Conservation (phyloP, 2,888 invertebrate genomes). For the Ametastegia equiseti region DNA sequence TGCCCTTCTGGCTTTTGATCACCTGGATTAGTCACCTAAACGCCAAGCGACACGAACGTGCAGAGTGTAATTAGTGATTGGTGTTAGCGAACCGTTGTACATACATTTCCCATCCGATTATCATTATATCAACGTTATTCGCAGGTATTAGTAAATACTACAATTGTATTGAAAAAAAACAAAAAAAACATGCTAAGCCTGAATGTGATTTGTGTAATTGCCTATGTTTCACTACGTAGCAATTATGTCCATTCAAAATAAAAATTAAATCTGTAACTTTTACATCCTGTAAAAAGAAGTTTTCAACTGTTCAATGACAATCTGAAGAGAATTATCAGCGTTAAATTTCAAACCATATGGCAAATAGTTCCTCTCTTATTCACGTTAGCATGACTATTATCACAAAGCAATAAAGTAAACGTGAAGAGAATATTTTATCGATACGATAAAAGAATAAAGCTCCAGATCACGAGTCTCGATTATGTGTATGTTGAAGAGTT, state of each 20-base stretch:
- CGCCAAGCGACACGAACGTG: constrained; percentile 64
- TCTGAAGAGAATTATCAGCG: too few relatives aligned
- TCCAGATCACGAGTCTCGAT: too few relatives aligned
- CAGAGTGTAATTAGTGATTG: constrained; percentile 47
- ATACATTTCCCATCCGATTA: constrained; percentile 13
- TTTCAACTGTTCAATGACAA: too few relatives aligned
- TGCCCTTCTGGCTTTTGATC: constrained; percentile 57
- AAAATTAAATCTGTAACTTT: background rate
- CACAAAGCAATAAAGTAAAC: too few relatives aligned
- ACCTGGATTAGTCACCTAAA: constrained; percentile 67
- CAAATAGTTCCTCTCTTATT: too few relatives aligned
- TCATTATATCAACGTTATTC: background rate
- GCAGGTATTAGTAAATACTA: constrained; percentile 6
- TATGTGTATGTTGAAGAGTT: too few relatives aligned
- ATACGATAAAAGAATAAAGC: too few relatives aligned
- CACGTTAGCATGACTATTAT: too few relatives aligned
- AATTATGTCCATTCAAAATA: background rate
- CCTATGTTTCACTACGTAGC: constrained; percentile 29
- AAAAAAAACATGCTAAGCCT: constrained; percentile 15
- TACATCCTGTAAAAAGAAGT: too few relatives aligned
- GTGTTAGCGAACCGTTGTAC: background rate
- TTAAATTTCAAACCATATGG: too few relatives aligned
- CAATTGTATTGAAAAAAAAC: constrained; percentile 2
- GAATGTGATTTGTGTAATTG: constrained; percentile 33
- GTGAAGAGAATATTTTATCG: too few relatives aligned